Percentiles rank a stretch among this genome's conserved stretches.
Evolutionary conservation across 2,113 vertebrate genomes (phyloP).

Genomic region (Amphilophus citrinellus): DNA sequence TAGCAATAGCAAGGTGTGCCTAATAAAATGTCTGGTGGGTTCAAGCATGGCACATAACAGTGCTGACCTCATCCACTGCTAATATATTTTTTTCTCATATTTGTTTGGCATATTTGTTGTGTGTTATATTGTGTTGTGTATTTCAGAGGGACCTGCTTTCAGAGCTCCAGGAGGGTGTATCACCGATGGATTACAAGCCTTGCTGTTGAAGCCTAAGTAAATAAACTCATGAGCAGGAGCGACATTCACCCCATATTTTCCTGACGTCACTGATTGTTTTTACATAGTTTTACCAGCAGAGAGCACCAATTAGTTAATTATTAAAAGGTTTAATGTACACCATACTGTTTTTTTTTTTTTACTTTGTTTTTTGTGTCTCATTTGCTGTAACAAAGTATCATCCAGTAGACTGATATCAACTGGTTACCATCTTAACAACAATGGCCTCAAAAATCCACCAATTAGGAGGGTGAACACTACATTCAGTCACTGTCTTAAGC

Average conservation of each 20-base stretch:
- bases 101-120: too few relatives aligned
- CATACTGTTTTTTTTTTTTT: background rate
- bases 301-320: background rate
- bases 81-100: too few relatives aligned
- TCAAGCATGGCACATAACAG: too few relatives aligned
- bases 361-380: background rate
- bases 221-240: background rate
- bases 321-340: background rate
- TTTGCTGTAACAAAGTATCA: background rate
- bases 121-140: too few relatives aligned
- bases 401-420: background rate
- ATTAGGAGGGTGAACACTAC: background rate
- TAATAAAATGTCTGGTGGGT: too few relatives aligned
- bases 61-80: too few relatives aligned
- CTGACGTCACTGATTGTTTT: background rate
- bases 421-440: background rate
- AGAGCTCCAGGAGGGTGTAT: too few relatives aligned
- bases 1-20: too few relatives aligned
- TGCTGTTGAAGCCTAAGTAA: background rate
- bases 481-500: background rate
- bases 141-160: too few relatives aligned
- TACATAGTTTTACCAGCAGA: slow-evolving; percentile 3
- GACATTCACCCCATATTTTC: background rate
- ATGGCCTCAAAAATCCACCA: background rate
- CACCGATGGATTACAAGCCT: too few relatives aligned